A percentile compares a stretch with the other conserved stretches of the same genome.
Evolutionary conservation across 1,140 invertebrate genomes (phyloP).

Genomic region (Idris sp.): DNA sequence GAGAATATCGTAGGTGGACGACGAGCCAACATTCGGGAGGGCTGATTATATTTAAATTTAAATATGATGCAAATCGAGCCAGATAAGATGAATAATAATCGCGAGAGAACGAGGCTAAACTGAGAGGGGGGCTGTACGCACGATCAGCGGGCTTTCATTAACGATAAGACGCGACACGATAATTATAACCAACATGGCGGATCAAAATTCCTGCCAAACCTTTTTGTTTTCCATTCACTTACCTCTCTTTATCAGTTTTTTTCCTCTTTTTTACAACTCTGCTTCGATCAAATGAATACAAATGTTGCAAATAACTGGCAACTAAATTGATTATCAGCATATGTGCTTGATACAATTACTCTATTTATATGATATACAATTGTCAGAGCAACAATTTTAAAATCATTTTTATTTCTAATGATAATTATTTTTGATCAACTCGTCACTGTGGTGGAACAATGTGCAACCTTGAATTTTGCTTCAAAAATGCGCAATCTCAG

Average conservation of each 20-base stretch:
- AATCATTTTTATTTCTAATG: no score
- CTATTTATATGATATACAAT: no score
- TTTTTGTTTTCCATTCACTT: background rate
- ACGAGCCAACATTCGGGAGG: constrained; percentile 28
- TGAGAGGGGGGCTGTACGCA: constrained; percentile 14
- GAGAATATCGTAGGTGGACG: constrained; percentile 56
- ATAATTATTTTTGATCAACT: no score
- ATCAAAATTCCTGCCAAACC: constrained; percentile 24
- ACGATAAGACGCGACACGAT: constrained; percentile 48
- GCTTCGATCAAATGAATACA: no score
- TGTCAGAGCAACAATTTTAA: no score
- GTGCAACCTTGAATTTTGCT: no score
- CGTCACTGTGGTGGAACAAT: no score
- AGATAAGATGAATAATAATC: constrained; percentile 75
- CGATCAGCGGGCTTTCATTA: constrained; percentile 48
- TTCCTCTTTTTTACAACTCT: no score
- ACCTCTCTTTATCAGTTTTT: background rate
- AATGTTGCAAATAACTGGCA: no score
- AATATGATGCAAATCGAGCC: constrained; percentile 74
- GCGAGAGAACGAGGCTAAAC: constrained; percentile 23
- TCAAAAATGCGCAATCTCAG: no score
- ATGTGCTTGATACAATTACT: no score
- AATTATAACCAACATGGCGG: constrained; percentile 48
- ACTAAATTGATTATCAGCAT: no score
- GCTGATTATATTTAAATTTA: constrained; percentile 71